Evolutionary conservation across 2,113 vertebrate genomes (phyloP).

Genomic region (Antechinus flavipes): DNA sequence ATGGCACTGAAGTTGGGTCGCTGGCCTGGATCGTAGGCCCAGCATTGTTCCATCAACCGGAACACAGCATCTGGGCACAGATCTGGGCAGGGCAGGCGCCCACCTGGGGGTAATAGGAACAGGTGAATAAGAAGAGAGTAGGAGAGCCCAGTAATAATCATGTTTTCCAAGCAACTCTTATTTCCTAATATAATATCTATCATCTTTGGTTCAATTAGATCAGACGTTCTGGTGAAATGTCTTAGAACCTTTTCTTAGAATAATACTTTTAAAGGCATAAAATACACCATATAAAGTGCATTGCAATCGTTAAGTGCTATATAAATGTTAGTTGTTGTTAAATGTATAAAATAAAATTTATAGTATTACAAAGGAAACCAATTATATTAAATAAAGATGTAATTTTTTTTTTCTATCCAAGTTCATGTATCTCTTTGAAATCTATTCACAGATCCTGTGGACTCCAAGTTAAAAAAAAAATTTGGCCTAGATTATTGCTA

Average conservation of each 20-base stretch:
- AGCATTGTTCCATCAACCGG: constrained; percentile 93
- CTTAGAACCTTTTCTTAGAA: not conserved
- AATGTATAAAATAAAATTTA: not conserved
- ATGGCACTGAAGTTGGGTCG: constrained; percentile 90
- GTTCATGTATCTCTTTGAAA: not conserved
- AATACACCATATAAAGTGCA: not conserved
- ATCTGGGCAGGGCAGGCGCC: constrained; percentile 89
- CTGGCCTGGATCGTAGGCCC: constrained; percentile 91
- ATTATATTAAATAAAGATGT: not conserved
- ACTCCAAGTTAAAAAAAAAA: not conserved
- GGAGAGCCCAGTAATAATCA: not conserved
- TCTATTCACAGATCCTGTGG: not conserved
- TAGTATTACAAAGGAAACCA: not conserved
- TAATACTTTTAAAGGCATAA: not conserved
- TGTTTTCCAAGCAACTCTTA: not conserved
- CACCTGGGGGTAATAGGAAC: constrained; percentile 81
- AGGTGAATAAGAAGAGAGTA: not conserved
- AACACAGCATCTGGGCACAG: constrained; percentile 91
- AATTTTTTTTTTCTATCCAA: not conserved
- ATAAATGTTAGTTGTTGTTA: not conserved
- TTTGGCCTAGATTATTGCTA: not conserved
- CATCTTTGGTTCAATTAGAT: not conserved
- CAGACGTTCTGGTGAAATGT: not conserved
- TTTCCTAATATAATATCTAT: not conserved
- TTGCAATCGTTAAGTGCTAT: not conserved